Conservation (phyloP, 2,797 vertebrate species). For the Spheniscus humboldti region DNA sequence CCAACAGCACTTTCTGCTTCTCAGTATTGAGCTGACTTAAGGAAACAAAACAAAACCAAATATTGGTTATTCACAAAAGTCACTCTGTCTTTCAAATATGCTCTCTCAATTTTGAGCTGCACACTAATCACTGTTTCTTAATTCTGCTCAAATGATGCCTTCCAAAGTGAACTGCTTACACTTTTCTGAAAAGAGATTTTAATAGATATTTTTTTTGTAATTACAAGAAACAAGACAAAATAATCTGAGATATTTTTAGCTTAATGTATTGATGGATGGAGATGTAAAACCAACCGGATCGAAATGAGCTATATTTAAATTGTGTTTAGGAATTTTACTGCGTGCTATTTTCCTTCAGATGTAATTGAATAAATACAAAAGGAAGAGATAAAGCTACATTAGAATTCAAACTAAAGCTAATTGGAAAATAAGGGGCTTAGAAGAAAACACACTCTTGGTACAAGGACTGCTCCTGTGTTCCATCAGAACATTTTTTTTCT, state of each 20-base stretch:
- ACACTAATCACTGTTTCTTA: conserved; percentile 9
- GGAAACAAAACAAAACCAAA: conserved; percentile 22
- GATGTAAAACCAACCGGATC: not conserved
- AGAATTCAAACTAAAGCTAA: conserved; percentile 16
- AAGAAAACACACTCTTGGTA: not conserved
- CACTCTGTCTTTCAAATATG: conserved; percentile 17
- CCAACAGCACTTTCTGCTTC: conserved; percentile 3
- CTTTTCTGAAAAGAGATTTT: not conserved
- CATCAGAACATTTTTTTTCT: not conserved
- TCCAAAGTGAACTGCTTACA: conserved; percentile 6
- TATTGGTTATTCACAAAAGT: conserved; percentile 36
- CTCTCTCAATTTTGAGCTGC: not conserved
- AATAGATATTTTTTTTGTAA: not conserved
- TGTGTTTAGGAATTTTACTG: conserved; percentile 6
- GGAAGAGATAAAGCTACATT: not conserved
- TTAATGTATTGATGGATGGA: not conserved
- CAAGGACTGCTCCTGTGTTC: not conserved
- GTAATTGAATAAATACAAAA: conserved; percentile 36
- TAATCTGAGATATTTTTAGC: not conserved
- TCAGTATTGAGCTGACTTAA: not conserved
- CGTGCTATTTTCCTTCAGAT: conserved; percentile 4
- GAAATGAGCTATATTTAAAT: not conserved
- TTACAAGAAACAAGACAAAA: not conserved
- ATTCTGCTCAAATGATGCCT: conserved; percentile 25
- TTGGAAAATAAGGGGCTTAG: conserved; percentile 19